A percentile compares a stretch with the other conserved stretches of the same genome.
These are phyloP conservation scores for Bombus confusus DNA, from an alignment of 1,140 invertebrate genomes.

Conservation along the genomic window DNA sequence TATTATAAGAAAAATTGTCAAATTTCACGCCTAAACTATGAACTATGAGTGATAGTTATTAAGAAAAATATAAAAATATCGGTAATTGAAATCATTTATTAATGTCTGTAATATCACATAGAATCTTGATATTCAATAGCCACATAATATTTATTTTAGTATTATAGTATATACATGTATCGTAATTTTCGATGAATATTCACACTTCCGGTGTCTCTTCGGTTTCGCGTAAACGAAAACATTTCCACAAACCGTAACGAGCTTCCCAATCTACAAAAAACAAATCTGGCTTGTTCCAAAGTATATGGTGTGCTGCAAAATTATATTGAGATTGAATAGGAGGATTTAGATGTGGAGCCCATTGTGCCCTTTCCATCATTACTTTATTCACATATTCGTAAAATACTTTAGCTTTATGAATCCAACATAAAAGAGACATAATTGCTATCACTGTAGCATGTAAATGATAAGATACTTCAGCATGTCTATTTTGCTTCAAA, in stretches of 20 bases:
- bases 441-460: conserved; percentile 84
- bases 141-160: not conserved
- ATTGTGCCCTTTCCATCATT: conserved; percentile 82
- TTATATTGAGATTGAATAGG: conserved; percentile 83
- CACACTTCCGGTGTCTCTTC: not conserved
- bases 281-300: conserved; percentile 84
- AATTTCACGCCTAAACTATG: too few species aligned
- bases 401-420: conserved; percentile 83
- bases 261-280: conserved; percentile 86
- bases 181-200: not conserved
- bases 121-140: not conserved
- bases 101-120: not conserved
- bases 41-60: not conserved
- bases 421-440: conserved; percentile 84
- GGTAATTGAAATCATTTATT: not conserved
- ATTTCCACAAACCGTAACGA: conserved; percentile 85
- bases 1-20: not conserved
- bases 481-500: conserved; percentile 69
- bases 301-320: conserved; percentile 83
- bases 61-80: not conserved
- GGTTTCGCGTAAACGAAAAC: conserved; percentile 75
- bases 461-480: conserved; percentile 79
- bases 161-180: not conserved
- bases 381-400: conserved; percentile 84
- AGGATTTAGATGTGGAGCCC: conserved; percentile 85